Base-by-base conservation (phyloP, 1,140 invertebrate species). In the Philotrypesis tridentata region DNA sequence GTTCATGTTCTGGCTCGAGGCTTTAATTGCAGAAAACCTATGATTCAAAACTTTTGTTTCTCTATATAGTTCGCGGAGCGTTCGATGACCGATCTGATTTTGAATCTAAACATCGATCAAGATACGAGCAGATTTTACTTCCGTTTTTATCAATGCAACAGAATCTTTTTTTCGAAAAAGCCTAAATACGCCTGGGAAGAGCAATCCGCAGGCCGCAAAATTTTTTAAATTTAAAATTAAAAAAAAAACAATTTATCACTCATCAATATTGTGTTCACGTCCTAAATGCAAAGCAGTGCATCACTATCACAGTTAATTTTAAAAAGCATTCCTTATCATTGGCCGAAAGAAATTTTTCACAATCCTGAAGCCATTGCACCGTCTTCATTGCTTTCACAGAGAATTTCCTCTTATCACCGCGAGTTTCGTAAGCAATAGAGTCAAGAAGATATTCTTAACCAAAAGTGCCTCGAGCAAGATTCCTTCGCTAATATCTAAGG, bases 241-340 rank as follows among this genome's bases (percentile, higher is more conserved):
- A 67, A 48, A 77, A 11, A 55, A 3, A 33, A 25, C 7, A 61
- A 29, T 79, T 27, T 72, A 72, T 71, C 68, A 61, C 17, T 27
- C 0, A 40, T 25, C 40, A 11, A 72, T 8, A 61, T n/a, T 31
- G 48, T 27, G 25, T 79, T 70, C 40, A 11, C 60, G 61, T 79
- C 48, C 27, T 63, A 40, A n/a, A n/a, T 80, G 37, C 60, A 65
- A 14, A 55, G 31, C 17, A 76, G 43, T 70, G 27, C 43, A 61
- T 60, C 77, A 37, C 48, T 83, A 84, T 84, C 83, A 84, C 83
- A 84, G 83, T n/a, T 78, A 79, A 75, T 82, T 80, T 79, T 29
- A 48, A 37, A 79, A 82, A 75, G 61, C 29, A 29, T 76, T n/a
- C 23, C 0, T 61, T 61, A 31, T 68, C 48, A 61, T 71, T 33